Base-by-base conservation (phyloP, 2,888 invertebrate genomes). In the Rhorus exstirpatorius region DNA sequence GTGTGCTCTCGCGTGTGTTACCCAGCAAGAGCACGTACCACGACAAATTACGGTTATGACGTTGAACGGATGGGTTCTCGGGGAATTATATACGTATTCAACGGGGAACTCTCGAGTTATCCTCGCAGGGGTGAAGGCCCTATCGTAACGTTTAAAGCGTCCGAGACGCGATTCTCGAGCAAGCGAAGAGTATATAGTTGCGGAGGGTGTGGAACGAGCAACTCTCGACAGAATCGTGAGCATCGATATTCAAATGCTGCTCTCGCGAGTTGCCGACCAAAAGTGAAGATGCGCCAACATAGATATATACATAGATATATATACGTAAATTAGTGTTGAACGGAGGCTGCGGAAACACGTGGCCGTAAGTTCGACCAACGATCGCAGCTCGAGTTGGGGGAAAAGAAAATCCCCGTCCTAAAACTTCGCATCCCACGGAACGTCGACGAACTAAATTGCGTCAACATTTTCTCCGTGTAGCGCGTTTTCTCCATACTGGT, bases 21-120 rank as follows among this genome's bases (percentile, higher is more conserved):
- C 55, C 51, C 61, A 41, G 41, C 58, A 44, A n/a, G 21, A 67
- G 77, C 77, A 78, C 70, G 78, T 75, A 65, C 79, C 65, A 58
- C 79, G 70, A 70, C 78, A 51, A 82, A 82, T 75, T 75, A 82
- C 79, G 79, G 79, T 79, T 78, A 75, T 75, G 81, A 78, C 70
- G 70, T 75, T 65, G 58, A 81, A 75, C 74, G 82, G 70, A 75
- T 65, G 74, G 74, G 44, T 70, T 65, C 67, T 21, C 51, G 41
- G 38, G 24, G 65, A 51, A 82, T 79, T 79, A 71, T 55, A 76
- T 70, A 81, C 61, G 68, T 83, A 79, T 83, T 65, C 79, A 71
- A 58, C 38, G 60, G 61, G 67, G 46, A 31, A 31, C 49, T 70
- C 63, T 76, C 70, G 72, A 81, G 71, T 79, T 83, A 83, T 79